These are phyloP conservation scores for Gymnogyps californianus DNA, from an alignment of 2,113 vertebrate genomes.

Conservation along the genomic window DNA sequence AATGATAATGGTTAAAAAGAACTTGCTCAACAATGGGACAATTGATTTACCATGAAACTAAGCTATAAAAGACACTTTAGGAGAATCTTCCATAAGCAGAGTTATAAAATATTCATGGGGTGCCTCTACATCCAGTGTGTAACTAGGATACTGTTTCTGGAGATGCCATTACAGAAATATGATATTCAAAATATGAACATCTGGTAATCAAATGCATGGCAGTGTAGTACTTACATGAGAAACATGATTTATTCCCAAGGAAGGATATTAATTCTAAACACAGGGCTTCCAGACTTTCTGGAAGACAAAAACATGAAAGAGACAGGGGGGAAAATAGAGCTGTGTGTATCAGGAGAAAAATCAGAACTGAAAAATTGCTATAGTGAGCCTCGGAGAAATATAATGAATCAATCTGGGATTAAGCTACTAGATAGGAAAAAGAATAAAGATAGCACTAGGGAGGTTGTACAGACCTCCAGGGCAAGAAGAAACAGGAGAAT, in stretches of 20 bases:
- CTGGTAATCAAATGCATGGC: constrained; percentile 54
- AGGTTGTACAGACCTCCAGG: not conserved
- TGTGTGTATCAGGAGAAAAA: constrained; percentile 42
- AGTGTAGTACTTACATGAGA: constrained; percentile 40
- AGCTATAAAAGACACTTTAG: not conserved
- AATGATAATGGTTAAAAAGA: not conserved
- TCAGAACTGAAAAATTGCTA: constrained; percentile 35
- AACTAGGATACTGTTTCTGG: constrained; percentile 33
- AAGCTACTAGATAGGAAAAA: constrained; percentile 8
- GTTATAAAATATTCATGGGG: constrained; percentile 50
- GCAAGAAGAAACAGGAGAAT: constrained; percentile 44
- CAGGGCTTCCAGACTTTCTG: constrained; percentile 35
- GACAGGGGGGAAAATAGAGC: not conserved
- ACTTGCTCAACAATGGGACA: not conserved
- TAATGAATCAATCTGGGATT: constrained; percentile 64
- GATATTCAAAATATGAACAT: constrained; percentile 54
- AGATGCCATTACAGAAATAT: constrained; percentile 9
- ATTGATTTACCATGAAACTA: not conserved
- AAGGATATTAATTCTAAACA: constrained; percentile 59
- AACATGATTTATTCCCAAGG: constrained; percentile 55
- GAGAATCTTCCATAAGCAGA: not conserved
- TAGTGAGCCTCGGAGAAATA: constrained; percentile 29
- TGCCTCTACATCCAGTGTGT: not conserved
- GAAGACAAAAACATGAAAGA: constrained; percentile 39
- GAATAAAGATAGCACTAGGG: constrained; percentile 18